Conservation (phyloP, 23 tunicate genomes). For the Trididemnum nubilum region DNA sequence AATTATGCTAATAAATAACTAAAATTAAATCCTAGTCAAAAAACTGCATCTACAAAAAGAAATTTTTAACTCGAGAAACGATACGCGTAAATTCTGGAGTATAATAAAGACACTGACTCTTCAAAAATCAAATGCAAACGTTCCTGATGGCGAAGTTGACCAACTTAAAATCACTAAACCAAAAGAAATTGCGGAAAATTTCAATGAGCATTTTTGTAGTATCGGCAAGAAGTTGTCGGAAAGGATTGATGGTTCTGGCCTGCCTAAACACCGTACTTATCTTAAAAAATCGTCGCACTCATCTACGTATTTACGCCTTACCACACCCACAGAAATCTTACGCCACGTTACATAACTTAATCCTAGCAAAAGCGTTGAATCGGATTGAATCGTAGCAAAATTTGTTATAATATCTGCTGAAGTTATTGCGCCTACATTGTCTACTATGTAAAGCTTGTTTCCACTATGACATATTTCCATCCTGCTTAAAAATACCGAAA, state of each 20-base stretch:
- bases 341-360: neutral
- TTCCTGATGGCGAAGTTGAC: neutral
- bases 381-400: neutral
- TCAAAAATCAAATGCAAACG: neutral
- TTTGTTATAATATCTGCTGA: neutral
- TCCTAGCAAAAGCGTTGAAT: neutral
- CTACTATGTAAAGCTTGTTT: neutral
- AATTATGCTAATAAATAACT: neutral
- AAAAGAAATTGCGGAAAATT: neutral
- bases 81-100: neutral
- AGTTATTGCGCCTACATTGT: neutral
- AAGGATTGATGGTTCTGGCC: neutral
- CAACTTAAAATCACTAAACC: neutral
- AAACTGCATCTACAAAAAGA: neutral
- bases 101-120: neutral
- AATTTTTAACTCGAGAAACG: neutral
- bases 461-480: neutral
- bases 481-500: neutral
- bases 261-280: neutral
- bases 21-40: neutral
- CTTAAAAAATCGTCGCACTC: neutral
- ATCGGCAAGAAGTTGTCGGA: neutral
- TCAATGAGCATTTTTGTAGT: neutral
- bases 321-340: neutral
- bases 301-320: neutral